phyloP scores from a whole-genome alignment of 2,888 invertebrate genomes.

The Netelia melanura region DNA sequence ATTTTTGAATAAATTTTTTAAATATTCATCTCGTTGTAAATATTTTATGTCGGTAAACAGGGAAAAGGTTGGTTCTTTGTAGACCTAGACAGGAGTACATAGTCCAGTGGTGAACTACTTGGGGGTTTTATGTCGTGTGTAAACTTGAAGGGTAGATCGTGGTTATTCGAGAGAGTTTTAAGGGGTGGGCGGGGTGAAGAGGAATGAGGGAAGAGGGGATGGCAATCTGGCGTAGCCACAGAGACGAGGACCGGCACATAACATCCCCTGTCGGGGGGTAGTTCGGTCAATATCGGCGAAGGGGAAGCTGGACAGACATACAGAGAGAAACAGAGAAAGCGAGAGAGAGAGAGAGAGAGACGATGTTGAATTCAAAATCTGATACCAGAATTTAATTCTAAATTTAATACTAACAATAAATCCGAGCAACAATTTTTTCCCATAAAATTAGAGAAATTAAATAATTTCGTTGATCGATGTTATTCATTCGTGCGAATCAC shows the following conservation, averaged over 20 bases:
- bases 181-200: no score
- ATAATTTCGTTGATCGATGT: conserved; percentile 1
- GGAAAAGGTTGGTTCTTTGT: conserved; percentile 33
- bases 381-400: neutral
- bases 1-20: neutral
- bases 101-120: conserved; percentile 53
- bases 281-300: conserved; percentile 72
- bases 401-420: neutral
- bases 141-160: conserved; percentile 62
- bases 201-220: neutral
- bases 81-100: conserved; percentile 35
- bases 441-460: neutral
- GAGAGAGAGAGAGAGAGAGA: neutral
- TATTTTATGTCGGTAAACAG: conserved; percentile 17
- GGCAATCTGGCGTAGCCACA: conserved; percentile 50
- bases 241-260: conserved; percentile 34
- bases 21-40: neutral
- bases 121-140: conserved; percentile 54
- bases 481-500: conserved; percentile 16
- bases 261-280: conserved; percentile 68
- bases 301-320: conserved; percentile 51
- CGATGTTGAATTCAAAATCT: neutral
- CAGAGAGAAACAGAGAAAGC: conserved; percentile 4
- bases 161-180: conserved; percentile 42
- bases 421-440: neutral